These are phyloP conservation scores for Boloria euphrosyne DNA, from an alignment of 2,888 invertebrate genomes.

Conservation along the genomic window DNA sequence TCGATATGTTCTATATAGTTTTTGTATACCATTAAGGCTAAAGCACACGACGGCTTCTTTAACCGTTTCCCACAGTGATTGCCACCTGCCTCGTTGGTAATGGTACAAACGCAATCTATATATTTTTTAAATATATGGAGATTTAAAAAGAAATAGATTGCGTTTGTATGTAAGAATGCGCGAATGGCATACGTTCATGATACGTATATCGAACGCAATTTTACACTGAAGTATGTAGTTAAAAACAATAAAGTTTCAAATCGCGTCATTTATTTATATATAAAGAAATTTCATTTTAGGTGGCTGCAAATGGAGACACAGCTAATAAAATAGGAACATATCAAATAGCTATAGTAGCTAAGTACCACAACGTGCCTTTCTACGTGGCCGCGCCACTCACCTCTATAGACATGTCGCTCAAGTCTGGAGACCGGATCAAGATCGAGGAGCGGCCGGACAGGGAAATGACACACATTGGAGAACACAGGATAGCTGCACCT, in stretches of 20 bases:
- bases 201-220: no score
- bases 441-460: slow-evolving; percentile 96
- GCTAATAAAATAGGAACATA: slow-evolving; percentile 99
- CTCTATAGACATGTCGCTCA: slow-evolving; percentile 91
- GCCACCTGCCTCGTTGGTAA: no score
- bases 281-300: slow-evolving; percentile 63
- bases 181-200: no score
- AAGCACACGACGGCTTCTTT: no score
- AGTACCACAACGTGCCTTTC: slow-evolving; percentile 95
- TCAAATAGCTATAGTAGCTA: slow-evolving; percentile 96
- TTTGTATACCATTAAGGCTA: no score
- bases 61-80: no score
- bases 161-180: no score
- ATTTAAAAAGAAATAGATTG: no score
- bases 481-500: slow-evolving; percentile 92
- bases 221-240: no score
- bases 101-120: no score
- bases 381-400: slow-evolving; percentile 97
- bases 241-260: neutral
- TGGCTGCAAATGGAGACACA: slow-evolving; percentile 98
- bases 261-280: neutral
- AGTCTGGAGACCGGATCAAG: slow-evolving; percentile 91
- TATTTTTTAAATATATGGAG: no score
- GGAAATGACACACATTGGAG: slow-evolving; percentile 96
- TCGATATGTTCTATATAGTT: no score